phyloP scores from a whole-genome alignment of 1,140 invertebrate species.

The Eueides isabella region DNA sequence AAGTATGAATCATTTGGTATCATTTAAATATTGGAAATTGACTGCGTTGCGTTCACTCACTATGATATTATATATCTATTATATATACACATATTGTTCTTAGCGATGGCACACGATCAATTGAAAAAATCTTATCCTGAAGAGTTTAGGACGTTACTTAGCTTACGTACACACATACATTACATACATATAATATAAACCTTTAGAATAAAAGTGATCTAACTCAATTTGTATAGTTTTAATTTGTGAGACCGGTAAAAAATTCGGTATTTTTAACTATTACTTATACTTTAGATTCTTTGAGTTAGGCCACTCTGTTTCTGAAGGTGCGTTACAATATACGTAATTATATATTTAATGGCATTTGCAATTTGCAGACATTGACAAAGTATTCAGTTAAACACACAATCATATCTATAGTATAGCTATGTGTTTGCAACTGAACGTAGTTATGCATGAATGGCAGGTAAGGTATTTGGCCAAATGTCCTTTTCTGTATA shows the following conservation, averaged over 20 bases:
- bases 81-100: constrained; percentile 46
- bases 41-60: constrained; percentile 36
- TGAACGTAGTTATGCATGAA: constrained; percentile 1
- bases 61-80: constrained; percentile 19
- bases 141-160: constrained; percentile 27
- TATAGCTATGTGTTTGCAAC: background rate
- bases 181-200: background rate
- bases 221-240: background rate
- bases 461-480: too few relatives aligned
- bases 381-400: constrained; percentile 8
- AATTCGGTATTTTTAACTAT: background rate
- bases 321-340: background rate
- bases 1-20: constrained; percentile 40
- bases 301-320: background rate
- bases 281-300: background rate
- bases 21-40: constrained; percentile 36
- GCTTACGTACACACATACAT: background rate
- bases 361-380: constrained; percentile 8
- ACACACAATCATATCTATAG: constrained; percentile 17
- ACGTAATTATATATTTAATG: background rate
- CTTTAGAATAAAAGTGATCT: background rate
- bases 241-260: too few relatives aligned
- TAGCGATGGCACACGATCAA: constrained; percentile 64
- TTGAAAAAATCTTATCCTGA: constrained; percentile 25
- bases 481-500: too few relatives aligned